Evolutionary conservation across 1,140 invertebrate genomes (phyloP).

Genomic region (Agrilus planipennis): DNA sequence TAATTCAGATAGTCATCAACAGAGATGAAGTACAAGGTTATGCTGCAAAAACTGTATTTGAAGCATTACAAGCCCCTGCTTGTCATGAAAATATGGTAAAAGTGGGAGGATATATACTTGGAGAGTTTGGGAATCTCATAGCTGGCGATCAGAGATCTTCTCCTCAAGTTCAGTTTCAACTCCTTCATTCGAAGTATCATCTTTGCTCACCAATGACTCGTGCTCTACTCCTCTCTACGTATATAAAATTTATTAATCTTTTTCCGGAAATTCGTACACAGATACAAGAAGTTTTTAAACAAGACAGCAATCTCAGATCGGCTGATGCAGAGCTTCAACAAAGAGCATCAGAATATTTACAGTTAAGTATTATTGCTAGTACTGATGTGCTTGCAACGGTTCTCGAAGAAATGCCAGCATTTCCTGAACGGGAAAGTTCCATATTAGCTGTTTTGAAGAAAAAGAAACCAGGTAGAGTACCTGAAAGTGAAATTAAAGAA

Average conservation of each 20-base stretch:
- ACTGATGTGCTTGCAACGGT: conserved; percentile 97
- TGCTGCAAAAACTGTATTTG: conserved; percentile 99
- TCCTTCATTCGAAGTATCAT: conserved; percentile 98
- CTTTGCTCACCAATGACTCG: conserved; percentile 93
- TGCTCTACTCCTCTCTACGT: conserved; percentile 92
- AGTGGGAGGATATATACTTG: conserved; percentile 98
- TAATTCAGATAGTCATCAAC: conserved; percentile 99
- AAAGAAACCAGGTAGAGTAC: conserved; percentile 87
- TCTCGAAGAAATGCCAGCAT: conserved; percentile 99
- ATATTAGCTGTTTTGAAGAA: conserved; percentile 96
- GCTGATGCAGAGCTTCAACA: conserved; percentile 98
- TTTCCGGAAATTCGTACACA: conserved; percentile 96
- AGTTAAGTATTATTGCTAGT: conserved; percentile 90
- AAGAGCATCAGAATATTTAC: conserved; percentile 94
- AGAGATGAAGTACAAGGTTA: conserved; percentile 98
- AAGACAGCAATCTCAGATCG: conserved; percentile 92
- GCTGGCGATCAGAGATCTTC: conserved; percentile 96
- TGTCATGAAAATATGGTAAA: conserved; percentile 99
- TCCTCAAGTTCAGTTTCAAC: conserved; percentile 89
- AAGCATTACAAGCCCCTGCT: conserved; percentile 94
- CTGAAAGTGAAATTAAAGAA: conserved; percentile 70
- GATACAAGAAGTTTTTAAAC: conserved; percentile 93
- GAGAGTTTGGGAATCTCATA: conserved; percentile 99
- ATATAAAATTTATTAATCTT: conserved; percentile 98
- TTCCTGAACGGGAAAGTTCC: conserved; percentile 96